A percentile compares a stretch with the other conserved stretches of the same genome.
Conservation (phyloP, 2,888 invertebrate genomes). For the Bombylius discolor region DNA sequence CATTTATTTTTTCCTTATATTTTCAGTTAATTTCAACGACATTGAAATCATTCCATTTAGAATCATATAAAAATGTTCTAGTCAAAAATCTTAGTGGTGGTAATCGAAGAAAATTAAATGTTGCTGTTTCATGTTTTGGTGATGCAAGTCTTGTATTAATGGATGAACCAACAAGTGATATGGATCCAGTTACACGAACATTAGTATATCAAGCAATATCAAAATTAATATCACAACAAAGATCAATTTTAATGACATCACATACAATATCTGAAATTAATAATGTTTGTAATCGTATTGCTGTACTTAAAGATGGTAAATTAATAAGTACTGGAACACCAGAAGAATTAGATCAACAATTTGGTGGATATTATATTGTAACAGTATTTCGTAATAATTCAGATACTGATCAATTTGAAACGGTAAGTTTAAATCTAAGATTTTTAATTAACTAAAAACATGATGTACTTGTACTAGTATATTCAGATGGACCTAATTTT, state of each 20-base stretch:
- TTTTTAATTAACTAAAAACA: not conserved
- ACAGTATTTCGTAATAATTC: constrained; percentile 29
- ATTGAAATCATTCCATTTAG: constrained; percentile 30
- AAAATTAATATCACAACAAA: constrained; percentile 25
- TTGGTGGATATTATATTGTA: constrained; percentile 32
- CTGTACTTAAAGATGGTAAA: constrained; percentile 31
- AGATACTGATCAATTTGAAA: not conserved
- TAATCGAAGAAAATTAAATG: constrained; percentile 63
- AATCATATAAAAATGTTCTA: constrained; percentile 29
- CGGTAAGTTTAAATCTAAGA: not conserved
- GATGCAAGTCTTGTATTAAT: constrained; percentile 56
- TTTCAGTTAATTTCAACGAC: constrained; percentile 24
- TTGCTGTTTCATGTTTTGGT: constrained; percentile 63
- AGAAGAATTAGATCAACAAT: constrained; percentile 25
- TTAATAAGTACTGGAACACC: constrained; percentile 31
- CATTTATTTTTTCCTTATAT: not conserved
- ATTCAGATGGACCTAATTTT: no score
- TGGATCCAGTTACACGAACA: constrained; percentile 45
- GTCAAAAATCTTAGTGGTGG: constrained; percentile 42
- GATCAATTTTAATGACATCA: constrained; percentile 34
- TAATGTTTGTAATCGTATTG: constrained; percentile 33
- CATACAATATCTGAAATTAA: constrained; percentile 37
- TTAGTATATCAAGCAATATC: constrained; percentile 33
- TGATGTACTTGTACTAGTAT: no score
- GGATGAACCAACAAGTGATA: constrained; percentile 64